Evolutionary conservation across 2,113 vertebrate genomes (phyloP).

Genomic region (Charadrius vociferus): DNA sequence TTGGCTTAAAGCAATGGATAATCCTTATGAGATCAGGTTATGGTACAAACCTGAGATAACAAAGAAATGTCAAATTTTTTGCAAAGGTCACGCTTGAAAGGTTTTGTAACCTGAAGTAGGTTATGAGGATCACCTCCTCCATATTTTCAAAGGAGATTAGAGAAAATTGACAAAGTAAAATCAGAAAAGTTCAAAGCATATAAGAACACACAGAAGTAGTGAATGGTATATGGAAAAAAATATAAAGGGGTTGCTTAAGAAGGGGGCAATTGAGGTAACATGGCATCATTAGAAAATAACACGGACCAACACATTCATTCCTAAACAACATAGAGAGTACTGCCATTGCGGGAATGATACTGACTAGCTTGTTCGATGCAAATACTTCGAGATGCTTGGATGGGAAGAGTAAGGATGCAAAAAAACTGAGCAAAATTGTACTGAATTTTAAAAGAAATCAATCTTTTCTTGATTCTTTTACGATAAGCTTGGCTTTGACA

Average conservation of each 20-base stretch:
- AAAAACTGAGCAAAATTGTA: not conserved
- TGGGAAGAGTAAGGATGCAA: not conserved
- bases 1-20: not conserved
- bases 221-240: not conserved
- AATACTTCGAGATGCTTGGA: not conserved
- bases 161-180: not conserved
- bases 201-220: not conserved
- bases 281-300: not conserved
- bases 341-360: not conserved
- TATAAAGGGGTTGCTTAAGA: not conserved
- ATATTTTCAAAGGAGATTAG: not conserved
- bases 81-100: conserved; percentile 17
- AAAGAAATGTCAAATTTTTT: not conserved
- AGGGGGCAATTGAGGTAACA: not conserved
- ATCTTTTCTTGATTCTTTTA: not conserved
- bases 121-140: not conserved
- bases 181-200: not conserved
- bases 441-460: not conserved
- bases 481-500: not conserved
- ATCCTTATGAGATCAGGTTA: not conserved
- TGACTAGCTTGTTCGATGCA: not conserved
- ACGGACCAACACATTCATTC: not conserved
- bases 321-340: not conserved
- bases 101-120: not conserved
- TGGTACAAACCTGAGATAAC: not conserved